Base-by-base conservation (phyloP, 2,888 invertebrate genomes). In the Pollenia angustigena region DNA sequence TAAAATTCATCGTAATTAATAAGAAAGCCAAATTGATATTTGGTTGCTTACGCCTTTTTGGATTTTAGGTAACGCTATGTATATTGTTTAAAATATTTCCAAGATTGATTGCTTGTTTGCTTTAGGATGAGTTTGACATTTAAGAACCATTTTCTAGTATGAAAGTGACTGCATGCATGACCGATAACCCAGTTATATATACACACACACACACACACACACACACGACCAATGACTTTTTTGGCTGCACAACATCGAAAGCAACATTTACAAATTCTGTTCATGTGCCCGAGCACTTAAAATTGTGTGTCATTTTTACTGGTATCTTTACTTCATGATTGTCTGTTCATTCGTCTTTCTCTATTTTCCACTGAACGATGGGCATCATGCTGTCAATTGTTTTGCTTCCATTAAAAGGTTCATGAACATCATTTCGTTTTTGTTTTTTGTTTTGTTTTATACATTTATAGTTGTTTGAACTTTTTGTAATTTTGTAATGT, bases 31-130 rank as follows among this genome's bases (percentile, higher is more conserved):
- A 32, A 1, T 6, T 6, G 6, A 32, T 32, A 6, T 32, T 32
- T 32, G 4, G 32, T 32, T 6, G 32, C 32, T 32, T 32, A 32
- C 6, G 32, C 6, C 32, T 6, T 32, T 32, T 32, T 32, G 32
- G 32, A 32, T 32, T 32, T 32, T 6, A 32, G 32, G 32, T 32
- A 6, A 32, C 32, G 32, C 0, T 6, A 32, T 23, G 6, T 32
- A 6, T 32, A 42, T 71, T 71, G 69, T 71, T 79, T 74, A 60
- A 68, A 46, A 60, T 40, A 80, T 54, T 68, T 64, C 9, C 14
- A 82, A 83, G 79, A 86, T 82, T 86, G 75, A 80, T 86, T 56
- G 80, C 64, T 14, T 82, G 50, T 75, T 52, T 78, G 44, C 44
- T 46, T 7, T 54, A 58, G 74, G 8, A 83, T 50, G 44, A 66